These are phyloP conservation scores for Elaphurus davidianus DNA, from an alignment of 2,113 vertebrate species.

Conservation along the genomic window DNA sequence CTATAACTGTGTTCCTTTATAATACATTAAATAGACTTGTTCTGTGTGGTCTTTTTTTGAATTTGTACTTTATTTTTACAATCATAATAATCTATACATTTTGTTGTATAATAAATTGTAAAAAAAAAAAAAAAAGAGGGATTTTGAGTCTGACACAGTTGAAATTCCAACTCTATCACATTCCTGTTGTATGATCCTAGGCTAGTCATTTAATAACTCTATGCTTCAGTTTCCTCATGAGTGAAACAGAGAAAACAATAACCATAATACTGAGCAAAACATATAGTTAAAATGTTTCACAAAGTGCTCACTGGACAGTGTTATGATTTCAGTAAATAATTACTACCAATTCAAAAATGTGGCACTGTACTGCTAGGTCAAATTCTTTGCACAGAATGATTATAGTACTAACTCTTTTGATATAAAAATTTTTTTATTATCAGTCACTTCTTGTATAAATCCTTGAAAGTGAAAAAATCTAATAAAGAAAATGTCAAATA, in stretches of 20 bases:
- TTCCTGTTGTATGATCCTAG: background rate
- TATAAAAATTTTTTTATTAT: background rate
- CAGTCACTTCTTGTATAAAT: constrained; percentile 2
- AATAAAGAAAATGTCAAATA: background rate
- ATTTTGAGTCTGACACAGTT: background rate
- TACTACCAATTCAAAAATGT: background rate
- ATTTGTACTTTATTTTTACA: background rate
- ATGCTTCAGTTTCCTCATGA: background rate
- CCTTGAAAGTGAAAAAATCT: constrained; percentile 11
- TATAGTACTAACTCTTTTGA: background rate
- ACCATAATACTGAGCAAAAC: background rate
- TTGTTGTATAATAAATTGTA: background rate
- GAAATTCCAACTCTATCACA: constrained; percentile 1
- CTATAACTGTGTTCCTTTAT: background rate
- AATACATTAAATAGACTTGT: background rate
- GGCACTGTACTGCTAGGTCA: background rate
- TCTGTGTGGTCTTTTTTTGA: background rate
- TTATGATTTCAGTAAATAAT: constrained; percentile 23
- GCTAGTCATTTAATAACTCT: background rate
- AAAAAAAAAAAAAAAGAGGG: background rate
- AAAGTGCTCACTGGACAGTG: background rate
- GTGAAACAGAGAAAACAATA: background rate
- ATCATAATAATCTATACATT: background rate
- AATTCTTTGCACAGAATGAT: background rate
- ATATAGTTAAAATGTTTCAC: background rate